A percentile compares a stretch with the other conserved stretches of the same genome.
Evolutionary conservation across 2,797 vertebrate species (phyloP).

Genomic region (Otus scops): DNA sequence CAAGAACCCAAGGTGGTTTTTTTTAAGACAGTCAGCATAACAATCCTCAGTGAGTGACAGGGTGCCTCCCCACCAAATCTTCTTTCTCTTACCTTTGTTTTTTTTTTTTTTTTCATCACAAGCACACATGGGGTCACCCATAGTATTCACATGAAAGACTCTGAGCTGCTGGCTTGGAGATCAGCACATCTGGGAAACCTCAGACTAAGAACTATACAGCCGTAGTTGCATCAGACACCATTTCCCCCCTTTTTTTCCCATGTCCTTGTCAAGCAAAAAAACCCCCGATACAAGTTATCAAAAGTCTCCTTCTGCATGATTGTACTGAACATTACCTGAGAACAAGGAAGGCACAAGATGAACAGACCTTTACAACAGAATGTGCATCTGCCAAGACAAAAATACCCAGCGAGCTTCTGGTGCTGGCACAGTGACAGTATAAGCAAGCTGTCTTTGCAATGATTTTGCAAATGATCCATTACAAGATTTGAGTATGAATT

Average conservation of each 20-base stretch:
- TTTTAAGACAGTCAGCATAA: neutral
- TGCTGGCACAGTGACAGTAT: constrained; percentile 75
- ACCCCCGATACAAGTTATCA: accelerated
- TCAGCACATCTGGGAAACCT: neutral
- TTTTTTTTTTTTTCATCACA: neutral
- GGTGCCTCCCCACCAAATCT: neutral
- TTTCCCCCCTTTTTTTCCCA: neutral
- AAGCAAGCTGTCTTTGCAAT: constrained; percentile 77
- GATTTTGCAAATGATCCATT: constrained; percentile 72
- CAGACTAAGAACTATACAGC: neutral
- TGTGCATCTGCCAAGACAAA: constrained; percentile 82
- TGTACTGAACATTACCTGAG: constrained; percentile 72
- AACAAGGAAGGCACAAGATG: constrained; percentile 72
- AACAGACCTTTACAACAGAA: constrained; percentile 83
- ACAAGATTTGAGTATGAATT: constrained; percentile 45
- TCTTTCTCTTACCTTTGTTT: neutral
- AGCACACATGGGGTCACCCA: neutral
- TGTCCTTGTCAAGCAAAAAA: neutral
- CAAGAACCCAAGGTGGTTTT: neutral
- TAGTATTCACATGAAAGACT: neutral
- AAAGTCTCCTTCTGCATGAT: neutral
- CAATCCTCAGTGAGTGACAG: neutral
- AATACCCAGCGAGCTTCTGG: constrained; percentile 80
- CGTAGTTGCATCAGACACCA: accelerated
- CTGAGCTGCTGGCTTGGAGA: neutral